Evolutionary conservation across 2,797 vertebrate genomes (phyloP), one percentile per base, ranked within the genome.

Genomic region (Gambusia yucatana): DNA sequence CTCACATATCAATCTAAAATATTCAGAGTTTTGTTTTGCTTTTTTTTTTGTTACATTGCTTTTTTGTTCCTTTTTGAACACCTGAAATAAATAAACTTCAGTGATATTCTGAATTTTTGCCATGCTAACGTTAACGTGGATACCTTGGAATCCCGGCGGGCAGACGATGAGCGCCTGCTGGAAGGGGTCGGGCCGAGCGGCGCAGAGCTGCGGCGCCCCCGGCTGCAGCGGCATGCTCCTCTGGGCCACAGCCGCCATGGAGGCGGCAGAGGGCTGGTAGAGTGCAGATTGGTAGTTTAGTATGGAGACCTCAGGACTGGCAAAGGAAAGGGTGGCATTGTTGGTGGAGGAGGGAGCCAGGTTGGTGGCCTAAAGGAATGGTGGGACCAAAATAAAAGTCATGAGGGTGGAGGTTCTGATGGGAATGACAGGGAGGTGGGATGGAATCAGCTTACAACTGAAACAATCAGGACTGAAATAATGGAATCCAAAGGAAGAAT

Each of bases 121-220:
- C 5, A 44, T 16, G 5, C 67, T 73, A 50, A 46, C 1, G 46
- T 63, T 59, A 71, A 77, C 43, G 7, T 43, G 16, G 28, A 77
- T 94, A 99, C 98, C 98, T 98, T 99, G 98, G 96, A 99, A 99
- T 94, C 97, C 96, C n/a, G 98, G 98, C 8, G 98, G 98, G 93
- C 98, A 99, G 92, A 99, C 98, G 39, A 99, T 99, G 93, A 99
- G 97, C 1, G 98, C 98, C 96, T 99, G 98, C 96, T 99, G 98
- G 96, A 99, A 98, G 94, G 98, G 98, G 95, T 99, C 98, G 0
- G 98, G 97, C 76, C 98, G 97, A 90, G 96, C 94, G 44, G 98
- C 96, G 80, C 98, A 99, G 89, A 99, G 97, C 96, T 98, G 98
- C 76, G 98, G 96, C 6, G 97, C 96, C 81, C 96, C 97, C 0